A percentile compares a stretch with the other conserved stretches of the same genome.
These are phyloP conservation scores for Drosophila mimetica DNA, from an alignment of 2,888 invertebrate genomes.

Conservation along the genomic window DNA sequence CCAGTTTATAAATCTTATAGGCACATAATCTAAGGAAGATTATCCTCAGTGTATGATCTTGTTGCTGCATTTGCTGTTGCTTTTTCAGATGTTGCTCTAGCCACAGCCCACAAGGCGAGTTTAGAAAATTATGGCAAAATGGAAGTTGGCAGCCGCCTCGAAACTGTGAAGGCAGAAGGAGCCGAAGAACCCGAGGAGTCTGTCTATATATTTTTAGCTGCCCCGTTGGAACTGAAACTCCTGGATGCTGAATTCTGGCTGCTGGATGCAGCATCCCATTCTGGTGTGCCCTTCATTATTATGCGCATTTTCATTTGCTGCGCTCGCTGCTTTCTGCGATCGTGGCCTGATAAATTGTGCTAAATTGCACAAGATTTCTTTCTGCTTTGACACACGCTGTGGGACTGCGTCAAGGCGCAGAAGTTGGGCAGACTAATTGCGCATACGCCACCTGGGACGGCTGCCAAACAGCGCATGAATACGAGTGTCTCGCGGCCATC, in stretches of 20 bases:
- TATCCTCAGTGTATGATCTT: too few relatives aligned
- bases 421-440: slow-evolving; percentile 30
- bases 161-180: slow-evolving; percentile 23
- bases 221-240: slow-evolving; percentile 12
- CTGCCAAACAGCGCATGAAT: slow-evolving; percentile 56
- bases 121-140: slow-evolving; percentile 65
- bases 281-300: slow-evolving; percentile 22
- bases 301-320: slow-evolving; percentile 36
- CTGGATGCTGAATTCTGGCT: slow-evolving; percentile 1
- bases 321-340: slow-evolving; percentile 18
- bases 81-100: slow-evolving; percentile 19
- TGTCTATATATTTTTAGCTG: slow-evolving; percentile 48
- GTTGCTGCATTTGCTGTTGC: slow-evolving; percentile 7
- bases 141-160: slow-evolving; percentile 54
- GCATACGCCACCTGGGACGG: slow-evolving; percentile 39
- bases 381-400: slow-evolving; percentile 19
- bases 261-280: not conserved
- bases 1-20: too few relatives aligned
- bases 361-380: slow-evolving; percentile 35
- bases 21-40: too few relatives aligned
- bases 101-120: slow-evolving; percentile 45
- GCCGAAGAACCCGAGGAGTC: not conserved
- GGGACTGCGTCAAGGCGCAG: slow-evolving; percentile 1
- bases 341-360: slow-evolving; percentile 46
- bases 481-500: slow-evolving; percentile 16